Base-by-base conservation (phyloP, 37 sponge, comb jelly and placozoan genomes). In the Haliclona indistincta region DNA sequence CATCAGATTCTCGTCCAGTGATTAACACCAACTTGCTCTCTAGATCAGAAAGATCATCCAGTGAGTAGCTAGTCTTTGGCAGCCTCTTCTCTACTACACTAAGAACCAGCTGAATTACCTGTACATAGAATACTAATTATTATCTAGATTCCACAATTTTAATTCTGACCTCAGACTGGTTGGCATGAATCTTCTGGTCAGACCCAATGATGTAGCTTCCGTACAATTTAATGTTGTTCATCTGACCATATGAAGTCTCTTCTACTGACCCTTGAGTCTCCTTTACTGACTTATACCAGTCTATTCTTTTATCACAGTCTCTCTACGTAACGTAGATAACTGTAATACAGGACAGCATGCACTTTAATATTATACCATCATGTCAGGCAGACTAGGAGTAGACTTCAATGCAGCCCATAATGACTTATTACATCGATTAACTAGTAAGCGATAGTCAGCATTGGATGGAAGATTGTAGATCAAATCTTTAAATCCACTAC, bases 21-120 rank as follows among this genome's bases (percentile, higher is more conserved):
- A 88, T 88, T 15, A 88, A 53, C 1, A 82, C 83, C 28, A 88
- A 62, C n/a, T 88, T 82, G 32, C 88, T 88, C 71, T 88, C 83
- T 19, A 88, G 38, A 65, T 88, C 88, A 19, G 77, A 29, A 0
- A 88, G 74, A 1, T 88, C 88, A 56, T 88, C 83, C 30, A 88
- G 72, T 37, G 49, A 54, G 56, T 77, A 88, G 13, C 55, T 42
- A 0, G 2, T 39, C 56, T 82, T 70, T 8, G 65, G 51, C 13
- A 82, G 29, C n/a, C 38, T 44, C 43, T 74, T 55, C 10, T 37
- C 73, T 4, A 38, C 61, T 22, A 45, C 36, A 10, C 22, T 36
- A 35, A 82, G 67, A 0, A 43, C 49, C 43, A 82, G 33, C 7
- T 38, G 4, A 28, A 82, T 67, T 3, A 74, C 15, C n/a, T n/a